These are phyloP conservation scores for Heliocidaris tuberculata DNA, from an alignment of 35 echinoderm and acorn worm genomes.

Conservation along the genomic window DNA sequence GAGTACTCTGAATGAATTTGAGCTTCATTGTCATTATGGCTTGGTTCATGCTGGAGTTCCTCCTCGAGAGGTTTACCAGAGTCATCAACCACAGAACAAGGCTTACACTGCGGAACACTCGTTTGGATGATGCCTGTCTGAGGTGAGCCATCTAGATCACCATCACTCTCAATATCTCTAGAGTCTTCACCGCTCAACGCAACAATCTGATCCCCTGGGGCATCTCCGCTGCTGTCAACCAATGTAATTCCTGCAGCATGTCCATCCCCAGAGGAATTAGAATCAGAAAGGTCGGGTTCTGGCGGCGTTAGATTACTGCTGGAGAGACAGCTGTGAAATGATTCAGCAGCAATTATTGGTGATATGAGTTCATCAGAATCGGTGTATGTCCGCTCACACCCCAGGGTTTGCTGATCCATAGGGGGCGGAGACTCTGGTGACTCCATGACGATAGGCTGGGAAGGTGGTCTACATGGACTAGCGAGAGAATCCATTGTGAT, in stretches of 20 bases:
- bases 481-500: background rate
- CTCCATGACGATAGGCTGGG: slow-evolving; percentile 1
- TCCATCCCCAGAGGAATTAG: background rate
- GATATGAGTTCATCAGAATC: slow-evolving; percentile 26
- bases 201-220: no score
- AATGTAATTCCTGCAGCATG: background rate
- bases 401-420: slow-evolving; percentile 23
- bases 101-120: background rate
- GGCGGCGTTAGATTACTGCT: background rate
- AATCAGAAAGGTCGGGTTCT: background rate
- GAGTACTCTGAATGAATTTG: background rate
- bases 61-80: background rate
- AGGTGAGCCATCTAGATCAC: background rate
- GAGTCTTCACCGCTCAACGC: background rate
- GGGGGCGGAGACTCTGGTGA: slow-evolving; percentile 43
- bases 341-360: background rate
- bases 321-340: background rate
- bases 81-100: background rate
- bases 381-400: slow-evolving; percentile 28
- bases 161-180: background rate
- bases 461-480: background rate
- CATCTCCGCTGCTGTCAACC: background rate
- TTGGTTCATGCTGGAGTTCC: background rate
- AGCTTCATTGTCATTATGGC: background rate
- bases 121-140: background rate